Conservation (phyloP, 2,888 invertebrate genomes). For the Drosophila longiperda region DNA sequence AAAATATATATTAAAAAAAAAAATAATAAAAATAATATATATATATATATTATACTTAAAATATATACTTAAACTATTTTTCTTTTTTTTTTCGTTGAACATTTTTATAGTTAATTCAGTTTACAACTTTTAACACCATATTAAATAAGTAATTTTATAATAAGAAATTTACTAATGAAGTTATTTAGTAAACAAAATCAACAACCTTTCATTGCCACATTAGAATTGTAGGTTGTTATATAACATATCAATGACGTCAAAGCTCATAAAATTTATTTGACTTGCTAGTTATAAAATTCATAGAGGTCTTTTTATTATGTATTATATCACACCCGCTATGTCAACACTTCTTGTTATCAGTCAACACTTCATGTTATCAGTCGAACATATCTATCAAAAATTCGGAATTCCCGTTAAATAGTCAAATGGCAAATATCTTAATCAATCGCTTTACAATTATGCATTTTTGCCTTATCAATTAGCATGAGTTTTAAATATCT, state of each 20-base stretch:
- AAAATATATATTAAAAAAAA: too few relatives aligned
- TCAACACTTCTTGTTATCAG: constrained; percentile 33
- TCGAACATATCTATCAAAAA: not conserved
- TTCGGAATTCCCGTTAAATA: not conserved
- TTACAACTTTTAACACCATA: not conserved
- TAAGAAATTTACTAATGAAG: not conserved
- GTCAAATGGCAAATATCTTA: not conserved
- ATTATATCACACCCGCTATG: constrained; percentile 6
- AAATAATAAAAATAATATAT: not conserved
- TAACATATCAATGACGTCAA: constrained; percentile 17
- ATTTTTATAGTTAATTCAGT: not conserved
- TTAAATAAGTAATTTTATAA: not conserved
- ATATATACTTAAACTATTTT: not conserved
- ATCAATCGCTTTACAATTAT: not conserved
- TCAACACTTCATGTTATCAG: constrained; percentile 33
- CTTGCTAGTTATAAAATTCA: not conserved
- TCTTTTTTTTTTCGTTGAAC: not conserved
- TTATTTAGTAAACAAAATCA: constrained; percentile 10
- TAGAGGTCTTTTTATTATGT: not conserved
- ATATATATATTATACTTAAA: not conserved
- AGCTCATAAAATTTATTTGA: constrained; percentile 1
- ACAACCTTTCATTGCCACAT: constrained; percentile 7
- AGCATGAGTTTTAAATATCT: constrained; percentile 4
- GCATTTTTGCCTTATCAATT: constrained; percentile 25
- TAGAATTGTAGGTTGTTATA: not conserved